Conservation (phyloP, 2,888 invertebrate genomes). For the Terebella lapidaria region DNA sequence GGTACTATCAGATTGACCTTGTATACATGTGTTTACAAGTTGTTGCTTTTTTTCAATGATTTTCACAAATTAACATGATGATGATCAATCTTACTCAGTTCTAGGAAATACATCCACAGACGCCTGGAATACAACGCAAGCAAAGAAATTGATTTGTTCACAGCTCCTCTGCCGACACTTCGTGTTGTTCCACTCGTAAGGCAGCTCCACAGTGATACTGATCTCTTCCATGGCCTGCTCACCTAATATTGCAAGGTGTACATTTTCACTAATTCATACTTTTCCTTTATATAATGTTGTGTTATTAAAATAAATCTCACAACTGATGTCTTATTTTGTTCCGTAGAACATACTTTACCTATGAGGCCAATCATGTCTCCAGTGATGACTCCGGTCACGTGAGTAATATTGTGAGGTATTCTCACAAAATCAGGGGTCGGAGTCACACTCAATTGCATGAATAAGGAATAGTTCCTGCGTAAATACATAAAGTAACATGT, state of each 20-base stretch:
- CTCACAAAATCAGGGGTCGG: slow-evolving; percentile 37
- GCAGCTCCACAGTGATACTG: slow-evolving; percentile 39
- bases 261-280: too few relatives aligned
- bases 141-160: slow-evolving; percentile 30
- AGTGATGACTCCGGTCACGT: not conserved
- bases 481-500: too few relatives aligned
- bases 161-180: slow-evolving; percentile 27
- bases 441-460: slow-evolving; percentile 36
- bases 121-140: slow-evolving; percentile 44
- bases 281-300: too few relatives aligned
- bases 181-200: slow-evolving; percentile 38
- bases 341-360: not conserved
- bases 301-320: too few relatives aligned
- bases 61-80: not conserved
- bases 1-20: too few relatives aligned
- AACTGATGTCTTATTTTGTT: too few relatives aligned
- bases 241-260: too few relatives aligned
- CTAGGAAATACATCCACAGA: slow-evolving; percentile 38
- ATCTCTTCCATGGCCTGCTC: slow-evolving; percentile 30
- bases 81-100: slow-evolving; percentile 31
- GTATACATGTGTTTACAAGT: not conserved
- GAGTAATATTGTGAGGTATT: slow-evolving; percentile 38
- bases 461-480: slow-evolving; percentile 40
- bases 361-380: slow-evolving; percentile 23
- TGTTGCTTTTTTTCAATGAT: not conserved